Evolutionary conservation across 2,888 invertebrate genomes (phyloP).

Genomic region (Dione vanillae): DNA sequence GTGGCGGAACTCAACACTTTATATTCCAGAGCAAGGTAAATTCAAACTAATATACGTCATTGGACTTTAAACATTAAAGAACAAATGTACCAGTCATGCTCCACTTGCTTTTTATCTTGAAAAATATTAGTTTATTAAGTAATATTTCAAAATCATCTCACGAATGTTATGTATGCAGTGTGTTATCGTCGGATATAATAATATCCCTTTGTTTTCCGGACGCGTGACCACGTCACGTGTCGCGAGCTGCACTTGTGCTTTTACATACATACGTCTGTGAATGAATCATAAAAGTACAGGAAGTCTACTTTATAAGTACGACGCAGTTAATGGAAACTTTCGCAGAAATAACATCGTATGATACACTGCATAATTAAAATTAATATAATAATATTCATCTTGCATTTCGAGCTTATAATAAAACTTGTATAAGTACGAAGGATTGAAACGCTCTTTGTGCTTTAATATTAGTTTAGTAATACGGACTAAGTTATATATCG

Average conservation of each 20-base stretch:
- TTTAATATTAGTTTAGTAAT: no score
- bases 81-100: neutral
- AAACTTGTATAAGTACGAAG: neutral
- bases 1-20: no score
- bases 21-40: no score
- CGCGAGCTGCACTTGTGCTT: slow-evolving; percentile 28
- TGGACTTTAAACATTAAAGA: neutral
- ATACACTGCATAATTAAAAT: neutral
- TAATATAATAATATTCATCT: neutral
- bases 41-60: neutral
- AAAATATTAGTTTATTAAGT: slow-evolving; percentile 18
- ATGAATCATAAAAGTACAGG: slow-evolving; percentile 46
- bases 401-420: neutral
- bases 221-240: slow-evolving; percentile 44
- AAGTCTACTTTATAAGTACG: slow-evolving; percentile 46
- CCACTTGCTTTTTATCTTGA: neutral
- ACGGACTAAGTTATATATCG: no score
- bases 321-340: slow-evolving; percentile 43
- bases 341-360: slow-evolving; percentile 5
- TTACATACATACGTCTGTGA: slow-evolving; percentile 19
- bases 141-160: slow-evolving; percentile 23
- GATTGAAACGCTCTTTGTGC: neutral
- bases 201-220: slow-evolving; percentile 45
- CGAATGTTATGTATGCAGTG: slow-evolving; percentile 18
- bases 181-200: slow-evolving; percentile 42